Evolutionary conservation across 2,113 vertebrate genomes (phyloP), one percentile per base, ranked within the genome.

Genomic region (Phaethornis superciliosus): DNA sequence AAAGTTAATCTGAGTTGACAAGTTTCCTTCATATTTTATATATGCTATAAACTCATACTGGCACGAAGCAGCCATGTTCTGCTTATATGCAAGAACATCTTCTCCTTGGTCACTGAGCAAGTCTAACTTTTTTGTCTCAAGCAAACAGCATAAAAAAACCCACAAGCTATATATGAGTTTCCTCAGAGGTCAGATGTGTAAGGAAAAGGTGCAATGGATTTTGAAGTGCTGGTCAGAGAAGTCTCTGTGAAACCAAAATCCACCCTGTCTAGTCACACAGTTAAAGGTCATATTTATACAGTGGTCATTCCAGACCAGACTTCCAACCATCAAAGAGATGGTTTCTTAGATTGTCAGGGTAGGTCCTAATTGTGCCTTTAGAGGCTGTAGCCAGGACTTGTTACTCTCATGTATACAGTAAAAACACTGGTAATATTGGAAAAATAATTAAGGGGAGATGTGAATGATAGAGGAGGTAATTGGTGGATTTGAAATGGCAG

Each of bases 21-120:
- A 79, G 59, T 17, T 84, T 94, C 70, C 75, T 91, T 94, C 75
- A 90, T 94, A 91, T 94, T 92, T 96, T 64, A 81, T 79, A 58
- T 14, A 32, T 51, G 56, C 55, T 72, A 75, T 90, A 79, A 84
- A 86, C 63, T 87, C 60, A 56, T 27, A 32, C 10, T 68, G 70
- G 54, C 21, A 80, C 49, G 85, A 67, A 86, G 44, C 81, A 93
- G 63, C 5, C 3, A 0, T 40, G 80, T 86, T 88, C 58, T 83
- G 74, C 81, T 88, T 51, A 9, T 12, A 49, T 18, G 56, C 40
- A 91, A 12, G 1, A 93, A 63, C 14, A 7, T 46, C 40, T 62
- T 82, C 32, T 37, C 33, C 26, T 71, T 92, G 32, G 51, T 35
- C 76, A 37, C n/a, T 19, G 67, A 28, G 42, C n/a, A 67, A 58